Conservation (phyloP, 2,888 invertebrate genomes). For the Caenorhabditis sinica region DNA sequence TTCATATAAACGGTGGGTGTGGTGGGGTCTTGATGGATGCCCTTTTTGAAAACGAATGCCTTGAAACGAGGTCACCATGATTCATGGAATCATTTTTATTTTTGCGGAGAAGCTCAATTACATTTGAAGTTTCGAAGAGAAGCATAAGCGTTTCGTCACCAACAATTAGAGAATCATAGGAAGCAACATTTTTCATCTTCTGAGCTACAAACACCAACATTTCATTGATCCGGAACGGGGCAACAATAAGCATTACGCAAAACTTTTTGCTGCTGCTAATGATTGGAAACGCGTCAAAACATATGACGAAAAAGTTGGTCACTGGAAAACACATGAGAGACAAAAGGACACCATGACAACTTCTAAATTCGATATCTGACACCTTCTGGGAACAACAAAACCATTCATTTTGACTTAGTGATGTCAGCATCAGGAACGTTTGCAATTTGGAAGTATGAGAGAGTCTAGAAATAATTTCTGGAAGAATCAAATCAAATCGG, state of each 20-base stretch:
- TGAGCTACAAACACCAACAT: conserved; percentile 7
- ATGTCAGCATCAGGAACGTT: conserved; percentile 26
- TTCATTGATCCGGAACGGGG: conserved; percentile 4
- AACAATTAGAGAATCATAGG: neutral
- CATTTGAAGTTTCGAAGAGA: neutral
- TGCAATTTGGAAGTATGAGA: neutral
- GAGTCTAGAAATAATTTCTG: neutral
- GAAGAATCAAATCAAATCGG: neutral
- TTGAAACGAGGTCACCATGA: neutral
- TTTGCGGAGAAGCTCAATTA: neutral
- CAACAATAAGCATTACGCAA: neutral
- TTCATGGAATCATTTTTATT: neutral
- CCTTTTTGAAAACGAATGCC: neutral
- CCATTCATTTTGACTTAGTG: conserved; percentile 20
- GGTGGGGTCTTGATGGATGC: neutral
- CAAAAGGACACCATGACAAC: conserved; percentile 48
- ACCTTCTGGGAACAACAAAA: conserved; percentile 23
- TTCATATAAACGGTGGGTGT: neutral
- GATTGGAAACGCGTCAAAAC: conserved; percentile 9
- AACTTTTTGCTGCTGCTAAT: neutral
- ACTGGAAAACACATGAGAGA: neutral
- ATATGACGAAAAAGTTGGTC: conserved; percentile 26
- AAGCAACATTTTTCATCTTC: neutral
- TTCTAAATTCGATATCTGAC: conserved; percentile 39
- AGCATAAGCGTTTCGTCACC: neutral